phyloP scores from a whole-genome alignment of 2,888 invertebrate genomes.

The Junonia oenone region DNA sequence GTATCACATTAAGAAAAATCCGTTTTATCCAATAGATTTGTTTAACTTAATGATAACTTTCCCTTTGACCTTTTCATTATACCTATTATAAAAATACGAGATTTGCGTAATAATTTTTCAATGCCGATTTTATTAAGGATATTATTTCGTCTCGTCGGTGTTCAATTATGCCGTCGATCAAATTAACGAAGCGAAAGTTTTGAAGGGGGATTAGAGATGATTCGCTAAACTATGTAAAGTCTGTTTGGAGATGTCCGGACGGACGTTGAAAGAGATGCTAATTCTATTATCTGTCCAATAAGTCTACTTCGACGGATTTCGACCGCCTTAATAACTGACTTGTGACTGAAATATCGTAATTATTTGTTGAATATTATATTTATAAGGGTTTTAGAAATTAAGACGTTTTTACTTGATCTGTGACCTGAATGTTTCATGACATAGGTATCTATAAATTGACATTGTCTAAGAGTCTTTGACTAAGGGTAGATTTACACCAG shows the following conservation, averaged over 20 bases:
- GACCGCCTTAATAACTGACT: conserved; percentile 36
- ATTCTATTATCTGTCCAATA: conserved; percentile 34
- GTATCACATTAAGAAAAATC: neutral
- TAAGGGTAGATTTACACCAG: no score
- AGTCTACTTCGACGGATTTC: conserved; percentile 29
- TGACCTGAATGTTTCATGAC: no score
- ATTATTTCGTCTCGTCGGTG: neutral
- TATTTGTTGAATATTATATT: conserved; percentile 10
- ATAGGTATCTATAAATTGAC: no score
- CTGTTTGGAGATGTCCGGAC: neutral
- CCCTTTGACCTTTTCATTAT: no score
- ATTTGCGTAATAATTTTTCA: neutral
- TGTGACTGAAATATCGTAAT: conserved; percentile 32
- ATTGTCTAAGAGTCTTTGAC: no score
- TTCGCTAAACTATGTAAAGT: neutral
- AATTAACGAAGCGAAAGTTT: neutral
- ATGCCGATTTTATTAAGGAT: neutral
- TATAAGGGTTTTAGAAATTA: no score
- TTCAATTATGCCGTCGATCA: neutral
- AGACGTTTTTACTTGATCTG: no score
- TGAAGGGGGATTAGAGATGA: neutral
- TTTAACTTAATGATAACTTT: no score
- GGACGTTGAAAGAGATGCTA: conserved; percentile 25
- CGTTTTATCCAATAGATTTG: no score
- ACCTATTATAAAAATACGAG: neutral